phyloP scores from a whole-genome alignment of 92 coral and sea anemone genomes.

The Zoanthus sociatus region DNA sequence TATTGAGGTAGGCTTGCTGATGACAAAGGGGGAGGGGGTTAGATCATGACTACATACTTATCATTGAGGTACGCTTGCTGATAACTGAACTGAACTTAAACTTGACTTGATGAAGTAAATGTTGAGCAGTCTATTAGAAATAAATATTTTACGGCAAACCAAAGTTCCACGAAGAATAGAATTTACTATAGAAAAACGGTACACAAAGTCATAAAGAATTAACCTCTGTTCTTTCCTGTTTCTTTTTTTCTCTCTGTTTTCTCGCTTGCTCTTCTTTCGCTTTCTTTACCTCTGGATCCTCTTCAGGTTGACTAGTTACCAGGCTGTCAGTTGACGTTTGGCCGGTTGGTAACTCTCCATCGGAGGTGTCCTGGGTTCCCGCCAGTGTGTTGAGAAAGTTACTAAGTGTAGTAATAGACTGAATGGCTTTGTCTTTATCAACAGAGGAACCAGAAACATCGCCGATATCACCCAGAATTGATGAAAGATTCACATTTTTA shows the following conservation, averaged over 20 bases:
- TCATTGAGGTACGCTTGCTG: too few relatives aligned
- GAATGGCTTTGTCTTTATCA: conserved; percentile 40
- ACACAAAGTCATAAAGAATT: too few relatives aligned
- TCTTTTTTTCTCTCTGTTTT: conserved; percentile 28
- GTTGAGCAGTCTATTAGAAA: too few relatives aligned
- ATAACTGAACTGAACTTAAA: too few relatives aligned
- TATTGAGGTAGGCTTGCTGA: too few relatives aligned
- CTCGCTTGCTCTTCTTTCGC: conserved; percentile 23
- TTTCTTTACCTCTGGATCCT: conserved; percentile 14
- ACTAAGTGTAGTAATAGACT: conserved; percentile 49
- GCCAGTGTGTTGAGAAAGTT: conserved; percentile 39
- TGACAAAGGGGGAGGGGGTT: too few relatives aligned
- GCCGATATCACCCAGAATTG: conserved; percentile 21
- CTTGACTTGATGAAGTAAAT: too few relatives aligned
- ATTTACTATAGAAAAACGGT: neutral
- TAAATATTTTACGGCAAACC: neutral
- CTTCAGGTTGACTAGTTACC: conserved; percentile 15
- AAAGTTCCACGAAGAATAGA: neutral
- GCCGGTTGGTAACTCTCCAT: conserved; percentile 17
- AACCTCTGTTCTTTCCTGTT: conserved; percentile 37
- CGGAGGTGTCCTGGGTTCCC: neutral
- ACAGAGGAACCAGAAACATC: neutral
- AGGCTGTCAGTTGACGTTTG: neutral
- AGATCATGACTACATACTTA: too few relatives aligned
- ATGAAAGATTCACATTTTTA: conserved; percentile 34